Evolutionary conservation across 2,888 invertebrate genomes (phyloP).

Genomic region (Rotaria macrura): DNA sequence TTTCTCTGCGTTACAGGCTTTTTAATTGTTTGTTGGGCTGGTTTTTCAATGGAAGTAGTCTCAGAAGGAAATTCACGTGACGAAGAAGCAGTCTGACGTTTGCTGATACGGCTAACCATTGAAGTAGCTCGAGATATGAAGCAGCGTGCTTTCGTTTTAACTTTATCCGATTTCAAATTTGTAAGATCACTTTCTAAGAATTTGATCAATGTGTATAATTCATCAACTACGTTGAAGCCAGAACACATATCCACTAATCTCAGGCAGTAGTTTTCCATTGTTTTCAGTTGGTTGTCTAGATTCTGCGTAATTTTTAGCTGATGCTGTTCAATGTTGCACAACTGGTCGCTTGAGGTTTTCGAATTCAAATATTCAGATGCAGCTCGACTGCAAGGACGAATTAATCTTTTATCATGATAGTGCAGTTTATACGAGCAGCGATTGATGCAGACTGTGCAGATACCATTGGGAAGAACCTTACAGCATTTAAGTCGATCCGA

Average conservation of each 20-base stretch:
- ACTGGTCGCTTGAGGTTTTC: background rate
- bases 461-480: background rate
- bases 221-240: background rate
- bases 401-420: background rate
- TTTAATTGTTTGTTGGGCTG: too few relatives aligned
- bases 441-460: background rate
- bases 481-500: background rate
- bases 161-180: too few relatives aligned
- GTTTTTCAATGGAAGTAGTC: too few relatives aligned
- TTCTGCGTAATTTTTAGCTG: too few relatives aligned
- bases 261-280: background rate
- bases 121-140: too few relatives aligned
- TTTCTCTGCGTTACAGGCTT: too few relatives aligned
- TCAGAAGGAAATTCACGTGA: too few relatives aligned
- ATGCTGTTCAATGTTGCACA: background rate
- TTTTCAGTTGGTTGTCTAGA: background rate
- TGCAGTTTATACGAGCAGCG: background rate
- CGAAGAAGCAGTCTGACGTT: too few relatives aligned
- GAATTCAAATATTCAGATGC: background rate
- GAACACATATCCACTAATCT: background rate
- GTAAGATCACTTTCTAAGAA: background rate
- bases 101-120: too few relatives aligned
- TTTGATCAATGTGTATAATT: background rate
- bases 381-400: background rate
- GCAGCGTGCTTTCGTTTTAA: too few relatives aligned